Conservation (phyloP, 2,888 invertebrate genomes). For the Globia sparganii region DNA sequence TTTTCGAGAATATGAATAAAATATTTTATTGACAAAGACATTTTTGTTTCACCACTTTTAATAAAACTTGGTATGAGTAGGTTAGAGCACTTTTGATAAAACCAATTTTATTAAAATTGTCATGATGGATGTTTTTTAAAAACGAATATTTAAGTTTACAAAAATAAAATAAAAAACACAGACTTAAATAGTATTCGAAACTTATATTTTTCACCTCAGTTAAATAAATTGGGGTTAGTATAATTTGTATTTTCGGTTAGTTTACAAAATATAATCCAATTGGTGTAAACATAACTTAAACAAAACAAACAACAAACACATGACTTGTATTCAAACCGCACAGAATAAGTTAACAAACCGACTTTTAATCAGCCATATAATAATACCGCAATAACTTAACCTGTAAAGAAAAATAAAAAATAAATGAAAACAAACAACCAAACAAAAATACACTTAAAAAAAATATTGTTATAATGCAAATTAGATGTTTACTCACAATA, state of each 20-base stretch:
- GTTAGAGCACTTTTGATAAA: neutral
- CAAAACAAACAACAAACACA: constrained; percentile 63
- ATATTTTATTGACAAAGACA: neutral
- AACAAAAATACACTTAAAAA: constrained; percentile 56
- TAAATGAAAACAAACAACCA: constrained; percentile 60
- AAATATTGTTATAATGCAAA: constrained; percentile 65
- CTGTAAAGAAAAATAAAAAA: constrained; percentile 65
- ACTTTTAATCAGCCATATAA: constrained; percentile 31
- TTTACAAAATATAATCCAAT: constrained; percentile 24
- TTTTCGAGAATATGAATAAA: neutral
- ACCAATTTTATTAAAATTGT: neutral
- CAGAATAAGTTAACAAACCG: constrained; percentile 14
- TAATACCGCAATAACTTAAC: constrained; percentile 45
- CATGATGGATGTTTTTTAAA: neutral
- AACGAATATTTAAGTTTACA: too few species aligned
- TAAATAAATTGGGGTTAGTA: constrained; percentile 15
- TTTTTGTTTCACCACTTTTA: neutral
- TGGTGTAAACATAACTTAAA: constrained; percentile 54
- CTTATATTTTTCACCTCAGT: constrained; percentile 4
- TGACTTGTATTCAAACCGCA: constrained; percentile 25
- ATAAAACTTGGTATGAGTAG: too few species aligned
- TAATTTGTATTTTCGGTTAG: constrained; percentile 13
- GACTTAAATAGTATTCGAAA: neutral
- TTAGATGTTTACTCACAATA: constrained; percentile 92
- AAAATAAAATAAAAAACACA: constrained; percentile 11